These are phyloP conservation scores for Siphonodentalium dalli DNA, from an alignment of 2,888 invertebrate genomes.

Conservation along the genomic window DNA sequence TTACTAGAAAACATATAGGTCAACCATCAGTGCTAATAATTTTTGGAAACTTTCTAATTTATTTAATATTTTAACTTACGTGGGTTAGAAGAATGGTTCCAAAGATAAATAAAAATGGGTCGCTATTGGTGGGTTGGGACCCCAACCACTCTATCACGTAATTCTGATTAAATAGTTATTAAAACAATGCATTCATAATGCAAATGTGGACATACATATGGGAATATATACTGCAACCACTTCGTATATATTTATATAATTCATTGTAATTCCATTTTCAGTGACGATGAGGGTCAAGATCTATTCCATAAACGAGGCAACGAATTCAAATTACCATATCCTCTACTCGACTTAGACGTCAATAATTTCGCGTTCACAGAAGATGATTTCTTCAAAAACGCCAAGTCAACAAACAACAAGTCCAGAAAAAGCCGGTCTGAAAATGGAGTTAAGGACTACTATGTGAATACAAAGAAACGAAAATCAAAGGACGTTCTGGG, in stretches of 20 bases:
- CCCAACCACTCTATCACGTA: neutral
- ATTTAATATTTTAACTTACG: too few relatives aligned
- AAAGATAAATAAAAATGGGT: too few relatives aligned
- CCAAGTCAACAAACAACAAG: constrained; percentile 63
- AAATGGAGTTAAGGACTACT: constrained; percentile 89
- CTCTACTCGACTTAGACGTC: constrained; percentile 71
- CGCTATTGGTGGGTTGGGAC: too few relatives aligned
- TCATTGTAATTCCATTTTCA: constrained; percentile 61
- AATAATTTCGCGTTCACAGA: too few relatives aligned
- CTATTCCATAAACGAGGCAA: constrained; percentile 96
- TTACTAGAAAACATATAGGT: too few relatives aligned
- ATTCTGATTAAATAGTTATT: neutral
- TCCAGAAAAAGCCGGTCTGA: constrained; percentile 89
- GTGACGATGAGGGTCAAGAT: constrained; percentile 98
- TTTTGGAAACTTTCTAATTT: too few relatives aligned
- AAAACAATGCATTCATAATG: neutral
- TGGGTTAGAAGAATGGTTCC: too few relatives aligned
- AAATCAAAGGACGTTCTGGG: constrained; percentile 44
- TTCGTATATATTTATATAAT: neutral
- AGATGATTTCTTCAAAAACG: constrained; percentile 58
- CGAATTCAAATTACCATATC: constrained; percentile 98
- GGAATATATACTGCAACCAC: neutral
- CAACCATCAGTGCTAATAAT: too few relatives aligned
- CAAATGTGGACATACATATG: neutral
- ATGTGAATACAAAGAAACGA: constrained; percentile 81